Evolutionary conservation across 2,797 vertebrate genomes (phyloP), one percentile per base, ranked within the genome.

Genomic region (Dendrocincla fuliginosa): DNA sequence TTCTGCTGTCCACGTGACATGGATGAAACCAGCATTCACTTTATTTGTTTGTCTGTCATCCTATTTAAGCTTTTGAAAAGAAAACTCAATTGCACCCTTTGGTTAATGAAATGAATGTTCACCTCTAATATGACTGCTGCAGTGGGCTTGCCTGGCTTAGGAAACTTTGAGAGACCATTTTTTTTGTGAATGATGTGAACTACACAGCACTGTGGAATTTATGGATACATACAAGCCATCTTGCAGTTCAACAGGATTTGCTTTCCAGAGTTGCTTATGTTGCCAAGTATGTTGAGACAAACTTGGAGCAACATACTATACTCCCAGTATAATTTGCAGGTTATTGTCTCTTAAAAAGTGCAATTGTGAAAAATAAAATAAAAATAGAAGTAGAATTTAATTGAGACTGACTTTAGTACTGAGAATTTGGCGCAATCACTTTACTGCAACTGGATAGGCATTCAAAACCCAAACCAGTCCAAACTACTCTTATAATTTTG

Each of bases 71-170:
- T 71, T 30, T 24, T 47, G 44, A 41, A 65, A 91, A 35, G 16
- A 76, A 68, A 46, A 2, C 1, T 17, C 12, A 60, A 6, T 20
- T 30, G 6, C 10, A n/a, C 3, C 0, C 1, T 59, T 77, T 59
- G 7, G 4, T 44, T 81, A 55, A 77, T 41, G 11, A 70, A 69
- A 49, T 47, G 1, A 27, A 23, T 55, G 63, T 91, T 84, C 28
- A n/a, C 7, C 37, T 77, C 32, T 41, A 41, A 5, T 41, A 19
- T 75, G 41, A 22, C 16, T 5, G 1, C 22, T 65, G 33, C 13
- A 67, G 28, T 17, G 20, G 17, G 12, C 4, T 90, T 56, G 16
- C 11, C 14, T 15, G 17, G 14, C 33, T 5, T n/a, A 47, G n/a
- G 44, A 49, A 74, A 57, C 3, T 55, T 28, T 32, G 17, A 16